phyloP scores from a whole-genome alignment of 1,140 invertebrate genomes.

The Drosophila elegans region DNA sequence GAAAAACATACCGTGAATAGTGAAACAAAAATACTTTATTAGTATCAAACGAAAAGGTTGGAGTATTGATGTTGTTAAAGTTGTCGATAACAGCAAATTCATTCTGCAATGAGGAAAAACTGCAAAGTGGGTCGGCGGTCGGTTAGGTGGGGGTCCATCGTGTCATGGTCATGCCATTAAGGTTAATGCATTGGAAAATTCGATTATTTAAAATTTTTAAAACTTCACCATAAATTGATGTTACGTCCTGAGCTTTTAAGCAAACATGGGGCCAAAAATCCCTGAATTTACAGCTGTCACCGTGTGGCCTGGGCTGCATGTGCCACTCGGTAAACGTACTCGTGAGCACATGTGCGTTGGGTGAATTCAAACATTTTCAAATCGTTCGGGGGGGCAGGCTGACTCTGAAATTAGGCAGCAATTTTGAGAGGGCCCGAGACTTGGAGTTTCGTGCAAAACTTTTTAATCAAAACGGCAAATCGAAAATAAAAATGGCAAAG shows the following conservation, averaged over 20 bases:
- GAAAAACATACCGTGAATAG: too few relatives aligned
- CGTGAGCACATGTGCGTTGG: slow-evolving; percentile 20
- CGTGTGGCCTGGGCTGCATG: slow-evolving; percentile 5
- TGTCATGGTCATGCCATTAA: slow-evolving; percentile 56
- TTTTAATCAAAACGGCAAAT: slow-evolving; percentile 77
- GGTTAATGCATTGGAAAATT: slow-evolving; percentile 76
- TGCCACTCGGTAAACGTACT: slow-evolving; percentile 1
- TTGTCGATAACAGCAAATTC: too few relatives aligned
- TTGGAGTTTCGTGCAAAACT: slow-evolving; percentile 57
- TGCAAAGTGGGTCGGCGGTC: too few relatives aligned
- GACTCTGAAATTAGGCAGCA: slow-evolving; percentile 43
- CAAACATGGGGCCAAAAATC: slow-evolving; percentile 28
- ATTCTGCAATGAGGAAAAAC: too few relatives aligned
- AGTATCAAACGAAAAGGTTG: too few relatives aligned
- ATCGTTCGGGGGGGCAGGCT: slow-evolving; percentile 4
- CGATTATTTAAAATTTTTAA: slow-evolving; percentile 64
- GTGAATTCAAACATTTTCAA: slow-evolving; percentile 28
- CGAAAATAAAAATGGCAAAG: slow-evolving; percentile 74
- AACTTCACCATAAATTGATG: slow-evolving; percentile 55
- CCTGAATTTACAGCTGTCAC: slow-evolving; percentile 26
- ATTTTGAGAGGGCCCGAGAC: slow-evolving; percentile 26
- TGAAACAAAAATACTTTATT: too few relatives aligned
- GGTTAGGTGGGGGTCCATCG: neutral
- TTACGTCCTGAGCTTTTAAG: slow-evolving; percentile 43
- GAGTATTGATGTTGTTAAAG: too few relatives aligned